phyloP scores from a whole-genome alignment of 2,888 invertebrate species.

The Falcaria lacertinaria region DNA sequence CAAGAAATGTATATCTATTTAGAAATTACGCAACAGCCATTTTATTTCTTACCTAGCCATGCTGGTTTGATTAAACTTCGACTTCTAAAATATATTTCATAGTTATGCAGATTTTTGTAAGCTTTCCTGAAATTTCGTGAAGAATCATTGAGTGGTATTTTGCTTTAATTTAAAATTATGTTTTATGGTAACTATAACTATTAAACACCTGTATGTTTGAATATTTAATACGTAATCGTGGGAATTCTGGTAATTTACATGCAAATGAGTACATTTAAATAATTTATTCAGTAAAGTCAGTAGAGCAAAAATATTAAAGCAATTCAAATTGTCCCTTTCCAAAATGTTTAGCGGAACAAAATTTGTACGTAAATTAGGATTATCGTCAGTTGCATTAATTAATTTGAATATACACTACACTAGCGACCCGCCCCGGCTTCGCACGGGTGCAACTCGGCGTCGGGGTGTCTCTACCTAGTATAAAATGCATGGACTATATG shows the following conservation, averaged over 20 bases:
- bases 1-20: too few species aligned
- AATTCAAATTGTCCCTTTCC: conserved; percentile 26
- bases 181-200: conserved; percentile 6
- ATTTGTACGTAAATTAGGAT: conserved; percentile 31
- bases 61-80: too few species aligned
- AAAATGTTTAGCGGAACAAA: conserved; percentile 28
- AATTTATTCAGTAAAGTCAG: conserved; percentile 53
- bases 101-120: too few species aligned
- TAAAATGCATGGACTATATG: too few species aligned
- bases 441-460: too few species aligned
- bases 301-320: conserved; percentile 64
- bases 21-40: too few species aligned
- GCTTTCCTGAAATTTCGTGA: too few species aligned
- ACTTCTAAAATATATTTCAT: too few species aligned
- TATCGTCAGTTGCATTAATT: conserved; percentile 56
- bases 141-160: neutral
- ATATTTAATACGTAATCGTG: conserved; percentile 21
- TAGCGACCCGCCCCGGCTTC: too few species aligned
- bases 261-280: conserved; percentile 35
- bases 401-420: too few species aligned
- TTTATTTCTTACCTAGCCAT: too few species aligned
- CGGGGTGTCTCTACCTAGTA: too few species aligned
- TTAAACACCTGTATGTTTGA: conserved; percentile 9
- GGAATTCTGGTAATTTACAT: conserved; percentile 28
- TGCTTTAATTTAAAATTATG: neutral